phyloP scores from a whole-genome alignment of 2,888 invertebrate species.

The Frankliniella intonsa region DNA sequence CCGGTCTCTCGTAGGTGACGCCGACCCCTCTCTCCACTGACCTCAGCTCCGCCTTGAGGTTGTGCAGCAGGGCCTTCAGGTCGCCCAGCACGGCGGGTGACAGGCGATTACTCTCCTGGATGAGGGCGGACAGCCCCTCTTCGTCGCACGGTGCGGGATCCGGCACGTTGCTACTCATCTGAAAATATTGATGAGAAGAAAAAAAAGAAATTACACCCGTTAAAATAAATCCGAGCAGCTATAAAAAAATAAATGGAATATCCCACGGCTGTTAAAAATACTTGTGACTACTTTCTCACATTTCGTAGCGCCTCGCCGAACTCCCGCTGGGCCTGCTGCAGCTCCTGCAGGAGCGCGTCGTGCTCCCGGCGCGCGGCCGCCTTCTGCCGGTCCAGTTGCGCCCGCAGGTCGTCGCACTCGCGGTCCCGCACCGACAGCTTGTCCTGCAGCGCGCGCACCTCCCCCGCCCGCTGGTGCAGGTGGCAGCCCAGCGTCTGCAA shows the following conservation, averaged over 20 bases:
- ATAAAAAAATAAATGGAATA: too few relatives aligned
- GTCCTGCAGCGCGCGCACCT: slow-evolving; percentile 6
- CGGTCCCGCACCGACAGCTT: not conserved
- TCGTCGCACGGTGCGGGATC: not conserved
- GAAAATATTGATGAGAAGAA: not conserved
- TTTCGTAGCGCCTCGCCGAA: not conserved
- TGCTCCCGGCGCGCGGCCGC: not conserved
- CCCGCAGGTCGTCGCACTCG: not conserved
- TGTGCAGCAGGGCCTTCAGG: not conserved
- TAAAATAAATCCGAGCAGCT: not conserved
- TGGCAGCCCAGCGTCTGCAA: not conserved
- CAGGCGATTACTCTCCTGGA: not conserved
- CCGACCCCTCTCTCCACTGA: not conserved
- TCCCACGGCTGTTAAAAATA: too few relatives aligned
- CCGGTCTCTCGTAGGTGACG: not conserved
- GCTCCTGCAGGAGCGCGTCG: not conserved
- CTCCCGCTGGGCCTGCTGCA: slow-evolving; percentile 11
- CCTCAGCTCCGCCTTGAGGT: not conserved
- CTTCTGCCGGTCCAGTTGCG: not conserved
- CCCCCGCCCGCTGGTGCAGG: not conserved
- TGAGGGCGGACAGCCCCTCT: not conserved
- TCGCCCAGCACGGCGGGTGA: not conserved
- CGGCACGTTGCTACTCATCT: not conserved
- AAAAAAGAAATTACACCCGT: too few relatives aligned
- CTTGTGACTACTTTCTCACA: too few relatives aligned